Conservation (phyloP, 2,888 invertebrate species). For the Agonum fuliginosum region DNA sequence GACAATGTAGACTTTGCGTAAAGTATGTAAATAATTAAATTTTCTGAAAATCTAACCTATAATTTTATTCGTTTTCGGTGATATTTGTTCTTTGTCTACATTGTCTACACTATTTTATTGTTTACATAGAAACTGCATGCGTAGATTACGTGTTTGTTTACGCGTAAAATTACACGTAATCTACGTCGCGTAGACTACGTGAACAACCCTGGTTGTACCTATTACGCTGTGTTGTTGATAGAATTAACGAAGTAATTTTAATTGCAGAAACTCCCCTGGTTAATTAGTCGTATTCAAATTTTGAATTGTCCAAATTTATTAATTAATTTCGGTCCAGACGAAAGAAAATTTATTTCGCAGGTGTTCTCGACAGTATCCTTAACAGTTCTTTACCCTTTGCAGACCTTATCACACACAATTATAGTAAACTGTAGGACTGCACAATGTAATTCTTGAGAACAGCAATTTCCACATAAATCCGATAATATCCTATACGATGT, state of each 20-base stretch:
- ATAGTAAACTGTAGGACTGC: neutral
- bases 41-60: no score
- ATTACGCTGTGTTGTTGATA: no score
- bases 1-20: no score
- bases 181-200: neutral
- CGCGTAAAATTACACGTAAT: no score
- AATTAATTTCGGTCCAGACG: constrained; percentile 22
- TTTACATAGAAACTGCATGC: no score
- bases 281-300: constrained; percentile 5
- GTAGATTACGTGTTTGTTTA: no score
- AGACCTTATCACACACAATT: neutral
- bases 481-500: constrained; percentile 25
- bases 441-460: constrained; percentile 37
- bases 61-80: no score
- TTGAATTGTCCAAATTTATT: neutral
- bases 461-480: constrained; percentile 39
- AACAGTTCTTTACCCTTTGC: neutral
- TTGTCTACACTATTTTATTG: no score
- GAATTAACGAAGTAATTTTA: constrained; percentile 1
- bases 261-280: constrained; percentile 3
- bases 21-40: no score
- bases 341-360: neutral
- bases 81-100: no score
- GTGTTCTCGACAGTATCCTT: neutral
- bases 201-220: neutral